These are phyloP conservation scores for Stegastes partitus DNA, from an alignment of 2,113 vertebrate species.

Conservation along the genomic window DNA sequence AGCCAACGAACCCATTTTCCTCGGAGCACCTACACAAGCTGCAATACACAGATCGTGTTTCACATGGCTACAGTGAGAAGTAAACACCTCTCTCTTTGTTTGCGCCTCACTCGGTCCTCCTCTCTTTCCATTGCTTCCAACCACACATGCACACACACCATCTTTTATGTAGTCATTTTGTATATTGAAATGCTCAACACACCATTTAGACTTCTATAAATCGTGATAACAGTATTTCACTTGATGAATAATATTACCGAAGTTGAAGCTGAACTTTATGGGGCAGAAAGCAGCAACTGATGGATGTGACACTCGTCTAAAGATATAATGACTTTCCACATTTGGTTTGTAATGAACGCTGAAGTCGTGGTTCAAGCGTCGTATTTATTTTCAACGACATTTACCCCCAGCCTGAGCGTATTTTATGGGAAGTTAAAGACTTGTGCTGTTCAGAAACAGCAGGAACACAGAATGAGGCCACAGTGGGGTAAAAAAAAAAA, in stretches of 20 bases:
- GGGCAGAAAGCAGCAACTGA: not conserved
- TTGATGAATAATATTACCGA: not conserved
- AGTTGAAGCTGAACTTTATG: not conserved
- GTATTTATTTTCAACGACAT: conserved; percentile 6
- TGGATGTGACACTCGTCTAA: not conserved
- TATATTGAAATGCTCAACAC: too few relatives aligned
- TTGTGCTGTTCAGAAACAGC: conserved; percentile 25
- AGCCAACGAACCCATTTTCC: conserved; percentile 20
- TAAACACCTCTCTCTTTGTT: conserved; percentile 34
- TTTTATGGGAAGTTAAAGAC: not conserved
- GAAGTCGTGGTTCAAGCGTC: not conserved
- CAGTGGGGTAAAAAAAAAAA: conserved; percentile 10
- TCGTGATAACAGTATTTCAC: too few relatives aligned
- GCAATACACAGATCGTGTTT: conserved; percentile 36
- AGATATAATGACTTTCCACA: not conserved
- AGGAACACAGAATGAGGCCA: conserved; percentile 11
- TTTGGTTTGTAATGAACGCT: not conserved
- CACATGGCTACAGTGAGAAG: conserved; percentile 16
- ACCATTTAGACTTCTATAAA: too few relatives aligned
- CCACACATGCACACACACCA: not conserved
- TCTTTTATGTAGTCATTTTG: not conserved
- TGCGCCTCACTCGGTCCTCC: not conserved
- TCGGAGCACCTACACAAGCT: conserved; percentile 31
- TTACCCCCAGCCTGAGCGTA: not conserved
- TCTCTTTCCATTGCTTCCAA: not conserved